Evolutionary conservation across 1,140 invertebrate species (phyloP), one percentile per base, ranked within the genome.

Genomic region (Trichogramma pretiosum): DNA sequence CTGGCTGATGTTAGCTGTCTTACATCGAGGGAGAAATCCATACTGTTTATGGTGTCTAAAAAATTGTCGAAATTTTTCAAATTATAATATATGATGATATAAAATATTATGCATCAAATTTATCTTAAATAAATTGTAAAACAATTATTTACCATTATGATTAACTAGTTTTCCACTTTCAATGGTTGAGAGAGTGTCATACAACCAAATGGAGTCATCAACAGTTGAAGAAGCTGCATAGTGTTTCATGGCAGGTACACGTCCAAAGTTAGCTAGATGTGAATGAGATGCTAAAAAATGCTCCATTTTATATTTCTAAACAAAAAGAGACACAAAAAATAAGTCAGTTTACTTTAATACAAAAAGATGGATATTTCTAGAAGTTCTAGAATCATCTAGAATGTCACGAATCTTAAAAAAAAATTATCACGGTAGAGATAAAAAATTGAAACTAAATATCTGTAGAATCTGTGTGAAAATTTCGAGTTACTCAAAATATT

Each of bases 141-240:
- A 38, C 13, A 35, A 32, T 45, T 36, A 41, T 35, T 52, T 69
- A 73, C 88, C 86, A 66, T 80, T 74, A 63, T 96, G 92, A 46
- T 89, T 80, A 56, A 82, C 79, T 16, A 97, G 65, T 50, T 83
- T 79, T 28, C 86, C 88, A 58, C 81, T 76, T 65, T 93, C 87
- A 52, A 77, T 80, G 19, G 88, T 73, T 1, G 75, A 76, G 41
- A 78, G 77, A 70, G 96, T 78, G 64, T 95, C 85, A 58, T 92
- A 91, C 2, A 97, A 66, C 37, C 85, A 80, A 53, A 96, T 82
- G 36, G 82, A 81, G 72, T 96, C 93, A 73, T 97, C 93, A n/a
- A 83, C 80, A 35, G 87, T 84, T 10, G 89, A 89, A 17, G 89
- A 91, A 11, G 87, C 90, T 35, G 95, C 66, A 67, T 83, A 85